These are phyloP conservation scores for Antheraea mylitta DNA, from an alignment of 1,140 invertebrate species.

Conservation along the genomic window DNA sequence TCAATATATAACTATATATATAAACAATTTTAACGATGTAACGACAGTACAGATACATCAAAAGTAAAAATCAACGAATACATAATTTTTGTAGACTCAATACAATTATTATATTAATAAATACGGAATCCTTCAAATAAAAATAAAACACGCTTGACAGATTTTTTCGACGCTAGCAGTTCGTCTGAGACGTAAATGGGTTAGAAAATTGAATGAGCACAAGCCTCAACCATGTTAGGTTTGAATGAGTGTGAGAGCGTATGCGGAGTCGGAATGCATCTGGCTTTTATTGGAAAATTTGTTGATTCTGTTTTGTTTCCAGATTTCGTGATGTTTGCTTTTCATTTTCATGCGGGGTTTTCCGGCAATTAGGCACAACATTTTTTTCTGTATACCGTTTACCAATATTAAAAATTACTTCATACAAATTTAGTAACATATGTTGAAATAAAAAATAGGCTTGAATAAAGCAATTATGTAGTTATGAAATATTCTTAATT, in stretches of 20 bases:
- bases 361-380: conserved; percentile 6
- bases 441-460: too few relatives aligned
- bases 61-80: too few relatives aligned
- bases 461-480: too few relatives aligned
- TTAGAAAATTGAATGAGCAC: conserved; percentile 75
- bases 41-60: too few relatives aligned
- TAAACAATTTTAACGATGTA: too few relatives aligned
- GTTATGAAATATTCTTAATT: too few relatives aligned
- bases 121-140: neutral
- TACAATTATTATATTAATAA: neutral
- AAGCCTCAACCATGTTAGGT: conserved; percentile 51
- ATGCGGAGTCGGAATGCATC: conserved; percentile 31
- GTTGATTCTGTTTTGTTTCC: conserved; percentile 29
- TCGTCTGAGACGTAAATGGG: conserved; percentile 74
- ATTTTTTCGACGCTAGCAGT: conserved; percentile 50
- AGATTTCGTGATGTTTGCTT: conserved; percentile 17
- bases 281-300: conserved; percentile 34
- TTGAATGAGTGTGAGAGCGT: conserved; percentile 61
- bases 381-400: neutral
- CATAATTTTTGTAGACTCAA: too few relatives aligned
- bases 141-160: neutral
- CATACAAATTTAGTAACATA: too few relatives aligned
- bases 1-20: too few relatives aligned
- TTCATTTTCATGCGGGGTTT: neutral
- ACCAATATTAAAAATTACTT: neutral